Percentiles rank a stretch among this genome's conserved stretches.
These are phyloP conservation scores for Nycticebus coucang DNA, from an alignment of 2,113 vertebrate species.

Conservation along the genomic window DNA sequence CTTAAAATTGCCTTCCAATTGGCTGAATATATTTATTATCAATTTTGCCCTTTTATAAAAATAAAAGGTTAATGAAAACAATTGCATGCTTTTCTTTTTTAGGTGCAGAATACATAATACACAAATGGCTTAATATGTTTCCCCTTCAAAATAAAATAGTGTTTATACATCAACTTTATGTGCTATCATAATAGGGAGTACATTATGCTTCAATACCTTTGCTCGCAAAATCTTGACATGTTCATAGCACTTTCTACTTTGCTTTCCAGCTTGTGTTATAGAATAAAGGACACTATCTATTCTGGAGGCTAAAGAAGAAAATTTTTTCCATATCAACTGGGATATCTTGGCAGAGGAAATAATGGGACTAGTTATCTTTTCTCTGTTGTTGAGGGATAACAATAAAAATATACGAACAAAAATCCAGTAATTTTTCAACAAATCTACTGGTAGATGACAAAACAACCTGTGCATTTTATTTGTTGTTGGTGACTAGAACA, in stretches of 20 bases:
- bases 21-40: constrained; percentile 83
- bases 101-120: constrained; percentile 67
- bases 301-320: constrained; percentile 15
- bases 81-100: constrained; percentile 71
- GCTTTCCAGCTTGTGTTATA: constrained; percentile 46
- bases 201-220: constrained; percentile 11
- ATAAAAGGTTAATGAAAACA: constrained; percentile 84
- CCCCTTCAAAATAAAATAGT: constrained; percentile 62
- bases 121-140: constrained; percentile 29
- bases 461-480: not conserved
- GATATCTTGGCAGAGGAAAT: not conserved
- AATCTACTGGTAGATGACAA: not conserved
- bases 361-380: not conserved
- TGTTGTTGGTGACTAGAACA: not conserved
- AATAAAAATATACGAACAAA: not conserved
- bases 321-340: not conserved
- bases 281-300: not conserved
- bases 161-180: constrained; percentile 63
- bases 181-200: constrained; percentile 53
- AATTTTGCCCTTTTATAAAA: constrained; percentile 81
- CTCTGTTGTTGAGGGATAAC: not conserved
- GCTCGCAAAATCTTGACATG: constrained; percentile 47
- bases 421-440: not conserved
- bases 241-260: constrained; percentile 62
- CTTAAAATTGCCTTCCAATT: constrained; percentile 84